These are phyloP conservation scores for Calliscelio sp. DNA, from an alignment of 2,888 invertebrate species.

Conservation along the genomic window DNA sequence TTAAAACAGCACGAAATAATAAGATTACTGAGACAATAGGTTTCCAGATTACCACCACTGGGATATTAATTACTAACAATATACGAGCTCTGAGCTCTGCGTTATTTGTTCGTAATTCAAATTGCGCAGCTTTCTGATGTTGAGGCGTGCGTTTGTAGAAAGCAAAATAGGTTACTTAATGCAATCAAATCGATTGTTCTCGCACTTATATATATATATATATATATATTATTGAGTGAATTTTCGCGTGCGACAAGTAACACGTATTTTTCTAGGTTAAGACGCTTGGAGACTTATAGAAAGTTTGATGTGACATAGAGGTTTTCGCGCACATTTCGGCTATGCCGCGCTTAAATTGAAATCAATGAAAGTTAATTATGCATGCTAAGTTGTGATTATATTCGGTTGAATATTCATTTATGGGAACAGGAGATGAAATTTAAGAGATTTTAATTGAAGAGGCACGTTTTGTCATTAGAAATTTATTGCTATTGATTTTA, in stretches of 20 bases:
- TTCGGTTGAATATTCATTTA: background rate
- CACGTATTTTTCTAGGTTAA: no score
- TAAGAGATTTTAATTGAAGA: no score
- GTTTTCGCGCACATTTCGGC: background rate
- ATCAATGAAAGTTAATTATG: background rate
- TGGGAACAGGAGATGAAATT: background rate
- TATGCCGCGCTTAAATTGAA: no score
- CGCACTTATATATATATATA: no score
- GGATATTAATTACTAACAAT: slow-evolving; percentile 47
- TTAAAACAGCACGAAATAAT: slow-evolving; percentile 35
- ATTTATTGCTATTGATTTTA: no score
- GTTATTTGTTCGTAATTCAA: slow-evolving; percentile 28
- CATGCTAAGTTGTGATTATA: background rate
- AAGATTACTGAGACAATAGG: slow-evolving; percentile 42
- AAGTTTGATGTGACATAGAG: no score
- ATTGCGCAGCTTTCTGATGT: slow-evolving; percentile 39
- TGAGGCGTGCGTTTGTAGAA: slow-evolving; percentile 3
- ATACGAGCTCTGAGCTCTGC: slow-evolving; percentile 1
- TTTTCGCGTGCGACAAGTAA: slow-evolving; percentile 27
- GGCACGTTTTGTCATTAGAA: no score
- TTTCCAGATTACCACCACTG: background rate
- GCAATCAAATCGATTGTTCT: slow-evolving; percentile 61
- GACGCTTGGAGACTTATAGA: no score
- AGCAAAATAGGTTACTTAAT: slow-evolving; percentile 46
- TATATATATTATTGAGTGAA: no score